Evolutionary conservation across 2,888 invertebrate genomes (phyloP), one percentile per base, ranked within the genome.

Genomic region (Ochropacha duplaris): DNA sequence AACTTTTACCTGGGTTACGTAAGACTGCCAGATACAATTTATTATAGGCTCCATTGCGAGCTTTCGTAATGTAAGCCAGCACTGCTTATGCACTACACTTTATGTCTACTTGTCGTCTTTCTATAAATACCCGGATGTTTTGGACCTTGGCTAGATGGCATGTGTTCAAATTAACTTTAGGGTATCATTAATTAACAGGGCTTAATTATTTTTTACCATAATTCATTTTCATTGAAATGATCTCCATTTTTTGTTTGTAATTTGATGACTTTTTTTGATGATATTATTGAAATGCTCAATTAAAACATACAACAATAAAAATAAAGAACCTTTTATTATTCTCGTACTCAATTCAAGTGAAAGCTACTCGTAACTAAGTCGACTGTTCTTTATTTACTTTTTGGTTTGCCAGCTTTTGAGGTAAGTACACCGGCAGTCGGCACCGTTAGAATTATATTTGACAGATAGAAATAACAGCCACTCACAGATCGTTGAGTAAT

Each of bases 1-100:
- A 83, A 92, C 91, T 91, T 92, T 92, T 92, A 92, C 91, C 86
- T 81, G 80, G 68, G 72, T 91, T 90, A 86, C 86, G 87, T 88
- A 92, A 92, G 71, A 44, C 68, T 73, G 83, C 84, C 88, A 86
- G 84, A 83, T 79, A 88, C 88, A 87, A 88, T 90, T 92, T 91
- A 90, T 86, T 89, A 89, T 88, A 81, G 86, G 78, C 84, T 83
- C 73, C 83, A 86, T 81, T 81, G 81, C 83, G 74, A 89, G 87
- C 88, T 92, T 91, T 92, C 92, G 91, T 87, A 91, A 92, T 86
- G 72, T 85, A 75, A 84, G 84, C 81, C 82, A 85, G 78, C 68
- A 76, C 74, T 78, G 78, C 76, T 82, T 80, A 78, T 80, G 77
- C 76, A 79, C 76, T 72, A 67, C 65, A 75, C 69, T 81, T 78